Evolutionary conservation across 2,113 vertebrate genomes (phyloP).

Genomic region (Proterorhinus semilunaris): DNA sequence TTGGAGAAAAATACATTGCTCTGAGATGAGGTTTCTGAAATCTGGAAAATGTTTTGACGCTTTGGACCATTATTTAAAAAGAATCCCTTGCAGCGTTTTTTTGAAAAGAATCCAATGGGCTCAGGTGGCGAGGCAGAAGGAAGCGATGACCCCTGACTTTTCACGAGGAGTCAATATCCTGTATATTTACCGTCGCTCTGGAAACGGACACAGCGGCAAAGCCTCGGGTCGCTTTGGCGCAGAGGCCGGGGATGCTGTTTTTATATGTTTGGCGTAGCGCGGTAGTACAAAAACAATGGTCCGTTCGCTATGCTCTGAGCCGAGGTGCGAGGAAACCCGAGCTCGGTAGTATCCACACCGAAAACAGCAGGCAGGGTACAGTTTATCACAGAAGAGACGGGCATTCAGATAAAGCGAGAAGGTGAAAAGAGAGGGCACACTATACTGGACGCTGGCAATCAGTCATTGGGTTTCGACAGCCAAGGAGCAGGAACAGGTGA

Average conservation of each 20-base stretch:
- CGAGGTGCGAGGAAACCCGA: slow-evolving; percentile 45
- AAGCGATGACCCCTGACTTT: slow-evolving; percentile 39
- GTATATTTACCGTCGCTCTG: slow-evolving; percentile 53
- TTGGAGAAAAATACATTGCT: background rate
- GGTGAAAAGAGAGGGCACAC: slow-evolving; percentile 10
- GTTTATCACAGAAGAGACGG: slow-evolving; percentile 21
- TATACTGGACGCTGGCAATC: slow-evolving; percentile 4
- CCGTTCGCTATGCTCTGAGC: background rate
- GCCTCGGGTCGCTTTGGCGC: slow-evolving; percentile 23
- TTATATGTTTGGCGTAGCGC: slow-evolving; percentile 11
- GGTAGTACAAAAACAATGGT: slow-evolving; percentile 17
- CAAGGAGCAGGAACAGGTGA: background rate
- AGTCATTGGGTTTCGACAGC: background rate
- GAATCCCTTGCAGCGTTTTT: background rate
- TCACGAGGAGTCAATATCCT: slow-evolving; percentile 44
- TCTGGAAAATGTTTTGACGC: background rate
- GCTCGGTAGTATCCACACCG: slow-evolving; percentile 23
- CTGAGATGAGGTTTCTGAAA: background rate
- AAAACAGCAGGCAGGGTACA: slow-evolving; percentile 15
- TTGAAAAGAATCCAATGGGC: background rate
- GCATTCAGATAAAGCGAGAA: slow-evolving; percentile 2
- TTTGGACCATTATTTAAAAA: background rate
- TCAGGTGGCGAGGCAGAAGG: slow-evolving; percentile 27
- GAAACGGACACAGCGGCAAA: slow-evolving; percentile 47
- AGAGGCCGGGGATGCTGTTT: slow-evolving; percentile 26